Base-by-base conservation (phyloP, 2,113 vertebrate genomes). In the Misgurnus anguillicaudatus region DNA sequence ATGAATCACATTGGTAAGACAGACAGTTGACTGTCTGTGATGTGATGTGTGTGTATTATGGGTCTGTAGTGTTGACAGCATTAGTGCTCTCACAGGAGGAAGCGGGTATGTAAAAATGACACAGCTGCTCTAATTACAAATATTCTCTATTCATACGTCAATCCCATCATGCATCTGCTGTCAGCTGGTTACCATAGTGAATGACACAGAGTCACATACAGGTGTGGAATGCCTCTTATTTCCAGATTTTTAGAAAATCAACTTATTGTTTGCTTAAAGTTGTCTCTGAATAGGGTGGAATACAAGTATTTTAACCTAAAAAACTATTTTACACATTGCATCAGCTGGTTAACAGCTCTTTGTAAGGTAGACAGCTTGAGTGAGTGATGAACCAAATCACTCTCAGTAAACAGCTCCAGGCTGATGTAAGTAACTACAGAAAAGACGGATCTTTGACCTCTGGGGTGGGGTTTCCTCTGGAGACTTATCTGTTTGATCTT, bases 101-200 rank as follows among this genome's bases (percentile, higher is more conserved):
- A 60, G 21, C 31, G 39, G 24, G 61, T 31, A 36, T 17, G 19
- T 42, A 67, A 7, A 31, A 57, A 19, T 16, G 21, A 57, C 63
- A 69, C 38, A 60, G 39, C 53, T 42, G 51, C 75, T 78, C 19
- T 78, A 51, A 41, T 78, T 45, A 66, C 75, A 68, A 58, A 58
- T 19, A 69, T 69, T 16, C 41, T 9, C 38, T 39, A 24, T 41
- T 73, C 55, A 73, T 24, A 60, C n/a, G 19, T 73, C 55, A 42
- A 16, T 45, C 39, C 55, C 21, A 61, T 58, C 70, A 60, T 73
- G 55, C 7, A 19, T 45, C 39, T 39, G 36, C 65, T 70, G 65
- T 69, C 55, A 61, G 24, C 66, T 48, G 41, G 19, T 74, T 61
- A 45, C 57, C 57, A 47, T 17, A 47, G 39, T 47, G 58, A 62